Evolutionary conservation across 2,888 invertebrate genomes (phyloP).

Genomic region (Scaptomyza polygonia): DNA sequence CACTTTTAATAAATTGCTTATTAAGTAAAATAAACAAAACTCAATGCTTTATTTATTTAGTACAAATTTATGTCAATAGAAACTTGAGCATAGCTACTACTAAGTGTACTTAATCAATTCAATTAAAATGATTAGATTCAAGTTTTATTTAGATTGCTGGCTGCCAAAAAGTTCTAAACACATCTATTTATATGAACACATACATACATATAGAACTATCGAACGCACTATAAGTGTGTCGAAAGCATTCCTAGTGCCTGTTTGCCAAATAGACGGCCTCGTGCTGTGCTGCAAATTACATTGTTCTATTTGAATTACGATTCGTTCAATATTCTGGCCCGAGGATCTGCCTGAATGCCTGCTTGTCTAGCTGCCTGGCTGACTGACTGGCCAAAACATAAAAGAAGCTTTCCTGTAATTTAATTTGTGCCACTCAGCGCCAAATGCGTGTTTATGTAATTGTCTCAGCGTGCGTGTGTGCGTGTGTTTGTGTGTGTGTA

Average conservation of each 20-base stretch:
- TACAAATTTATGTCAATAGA: too few species aligned
- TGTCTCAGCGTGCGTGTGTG: conserved; percentile 37
- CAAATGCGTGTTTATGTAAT: conserved; percentile 75
- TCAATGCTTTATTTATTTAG: background rate
- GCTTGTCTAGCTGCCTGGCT: conserved; percentile 20
- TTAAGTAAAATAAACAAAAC: background rate
- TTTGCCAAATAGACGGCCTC: conserved; percentile 12
- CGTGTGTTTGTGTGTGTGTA: background rate
- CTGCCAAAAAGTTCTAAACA: background rate
- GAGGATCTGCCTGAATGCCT: background rate
- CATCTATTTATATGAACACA: too few species aligned
- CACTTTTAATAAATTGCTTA: too few species aligned
- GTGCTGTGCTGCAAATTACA: conserved; percentile 60
- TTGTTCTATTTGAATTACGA: conserved; percentile 80
- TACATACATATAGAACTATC: too few species aligned
- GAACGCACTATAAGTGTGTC: conserved; percentile 19
- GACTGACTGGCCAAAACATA: conserved; percentile 54
- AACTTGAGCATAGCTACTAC: background rate
- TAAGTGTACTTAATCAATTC: background rate
- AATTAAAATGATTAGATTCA: conserved; percentile 18
- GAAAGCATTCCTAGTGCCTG: conserved; percentile 7
- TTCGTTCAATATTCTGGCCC: conserved; percentile 51
- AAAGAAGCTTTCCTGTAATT: conserved; percentile 76
- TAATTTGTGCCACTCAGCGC: conserved; percentile 69
- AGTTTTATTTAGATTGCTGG: conserved; percentile 12